These are phyloP conservation scores for Lottia gigantea DNA, from an alignment of 2,888 invertebrate species.

Conservation along the genomic window DNA sequence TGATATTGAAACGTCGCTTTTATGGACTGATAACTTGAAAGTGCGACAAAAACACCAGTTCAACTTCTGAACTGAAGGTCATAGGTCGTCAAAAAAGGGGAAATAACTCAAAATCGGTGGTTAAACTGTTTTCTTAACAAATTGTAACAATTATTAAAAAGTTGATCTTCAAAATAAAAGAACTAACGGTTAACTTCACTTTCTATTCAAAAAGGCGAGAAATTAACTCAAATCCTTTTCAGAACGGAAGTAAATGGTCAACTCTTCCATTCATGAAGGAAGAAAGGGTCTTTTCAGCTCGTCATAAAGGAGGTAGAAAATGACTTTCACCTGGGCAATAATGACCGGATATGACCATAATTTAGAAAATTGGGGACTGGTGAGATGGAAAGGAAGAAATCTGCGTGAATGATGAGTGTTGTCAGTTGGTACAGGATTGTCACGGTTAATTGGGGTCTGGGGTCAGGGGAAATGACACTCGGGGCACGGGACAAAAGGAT, in stretches of 20 bases:
- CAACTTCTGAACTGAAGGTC: too few relatives aligned
- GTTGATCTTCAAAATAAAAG: too few relatives aligned
- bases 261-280: background rate
- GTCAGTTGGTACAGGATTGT: background rate
- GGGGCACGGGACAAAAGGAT: background rate
- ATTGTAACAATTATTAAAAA: too few relatives aligned
- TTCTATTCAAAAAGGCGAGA: too few relatives aligned
- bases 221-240: background rate
- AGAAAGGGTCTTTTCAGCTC: background rate
- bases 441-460: background rate
- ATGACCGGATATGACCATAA: slow-evolving; percentile 2
- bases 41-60: too few relatives aligned
- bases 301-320: slow-evolving; percentile 1
- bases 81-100: too few relatives aligned
- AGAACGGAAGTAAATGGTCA: background rate
- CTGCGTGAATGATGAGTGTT: background rate
- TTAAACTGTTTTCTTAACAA: too few relatives aligned
- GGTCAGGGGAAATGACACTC: background rate
- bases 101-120: too few relatives aligned
- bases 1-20: too few relatives aligned
- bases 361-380: background rate
- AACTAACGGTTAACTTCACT: too few relatives aligned
- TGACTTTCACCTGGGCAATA: slow-evolving; percentile 4
- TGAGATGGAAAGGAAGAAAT: background rate
- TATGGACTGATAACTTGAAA: too few relatives aligned